phyloP scores from a whole-genome alignment of 2,888 invertebrate genomes.

The Erebia palarica region DNA sequence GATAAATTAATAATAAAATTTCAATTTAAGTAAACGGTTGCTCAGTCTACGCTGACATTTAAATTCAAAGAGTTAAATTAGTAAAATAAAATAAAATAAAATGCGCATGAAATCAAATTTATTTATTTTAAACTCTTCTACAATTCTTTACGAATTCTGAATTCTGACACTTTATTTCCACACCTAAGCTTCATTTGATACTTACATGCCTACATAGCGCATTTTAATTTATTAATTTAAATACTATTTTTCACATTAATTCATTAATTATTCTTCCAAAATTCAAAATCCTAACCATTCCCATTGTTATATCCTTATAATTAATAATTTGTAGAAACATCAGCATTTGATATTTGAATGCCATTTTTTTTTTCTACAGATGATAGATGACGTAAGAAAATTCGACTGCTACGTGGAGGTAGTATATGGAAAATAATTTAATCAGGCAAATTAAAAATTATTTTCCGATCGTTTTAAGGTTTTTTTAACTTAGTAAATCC shows the following conservation, averaged over 20 bases:
- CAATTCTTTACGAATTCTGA: neutral
- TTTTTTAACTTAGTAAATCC: slow-evolving; percentile 13
- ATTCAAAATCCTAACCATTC: too few species aligned
- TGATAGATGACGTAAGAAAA: slow-evolving; percentile 23
- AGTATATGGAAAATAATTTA: slow-evolving; percentile 22
- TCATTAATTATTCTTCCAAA: too few species aligned
- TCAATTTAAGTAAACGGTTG: too few species aligned
- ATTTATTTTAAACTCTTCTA: neutral
- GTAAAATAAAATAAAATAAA: neutral
- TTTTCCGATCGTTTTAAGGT: slow-evolving; percentile 14
- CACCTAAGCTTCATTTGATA: too few species aligned
- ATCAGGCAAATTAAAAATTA: slow-evolving; percentile 19
- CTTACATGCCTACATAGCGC: too few species aligned
- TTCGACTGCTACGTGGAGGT: slow-evolving; percentile 20
- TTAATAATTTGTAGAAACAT: slow-evolving; percentile 1
- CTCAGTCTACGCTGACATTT: neutral
- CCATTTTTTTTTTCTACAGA: slow-evolving; percentile 20
- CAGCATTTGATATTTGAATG: slow-evolving; percentile 14
- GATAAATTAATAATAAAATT: too few species aligned
- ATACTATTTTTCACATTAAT: too few species aligned
- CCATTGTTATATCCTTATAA: neutral
- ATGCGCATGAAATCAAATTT: neutral
- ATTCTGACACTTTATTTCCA: neutral
- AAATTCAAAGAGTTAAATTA: neutral
- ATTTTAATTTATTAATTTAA: too few species aligned